A percentile compares a stretch with the other conserved stretches of the same genome.
Evolutionary conservation across 2,797 vertebrate genomes (phyloP).

Genomic region (Adelosebastes latens): DNA sequence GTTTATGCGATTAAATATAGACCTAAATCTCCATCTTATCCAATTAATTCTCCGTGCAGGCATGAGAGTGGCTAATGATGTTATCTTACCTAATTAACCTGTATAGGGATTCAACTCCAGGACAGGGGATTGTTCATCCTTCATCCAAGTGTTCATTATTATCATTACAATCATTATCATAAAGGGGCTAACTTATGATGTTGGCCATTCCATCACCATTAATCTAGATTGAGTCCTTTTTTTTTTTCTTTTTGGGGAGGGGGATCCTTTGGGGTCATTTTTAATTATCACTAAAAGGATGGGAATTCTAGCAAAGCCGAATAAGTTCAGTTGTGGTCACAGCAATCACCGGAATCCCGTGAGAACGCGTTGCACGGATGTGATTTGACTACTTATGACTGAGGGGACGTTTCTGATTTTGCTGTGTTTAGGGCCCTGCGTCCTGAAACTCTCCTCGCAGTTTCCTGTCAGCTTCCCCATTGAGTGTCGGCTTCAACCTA

Average conservation of each 20-base stretch:
- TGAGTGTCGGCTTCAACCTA: conserved; percentile 94
- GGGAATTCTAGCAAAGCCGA: conserved; percentile 66
- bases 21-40: conserved; percentile 84
- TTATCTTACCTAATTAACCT: conserved; percentile 92
- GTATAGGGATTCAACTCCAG: conserved; percentile 84
- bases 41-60: conserved; percentile 86
- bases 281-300: conserved; percentile 80
- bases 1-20: conserved; percentile 86
- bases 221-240: conserved; percentile 80
- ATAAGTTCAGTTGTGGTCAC: conserved; percentile 73
- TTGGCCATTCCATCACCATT: conserved; percentile 80
- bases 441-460: conserved; percentile 47
- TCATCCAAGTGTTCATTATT: conserved; percentile 87
- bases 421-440: conserved; percentile 29
- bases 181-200: conserved; percentile 83
- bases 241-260: conserved; percentile 36
- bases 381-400: conserved; percentile 58
- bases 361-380: conserved; percentile 48
- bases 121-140: conserved; percentile 84
- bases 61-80: conserved; percentile 88
- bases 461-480: conserved; percentile 89
- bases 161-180: conserved; percentile 86
- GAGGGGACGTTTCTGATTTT: conserved; percentile 47
- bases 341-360: conserved; percentile 70
- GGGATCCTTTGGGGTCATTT: conserved; percentile 80